Percentiles rank a stretch among this genome's conserved stretches.
phyloP scores from a whole-genome alignment of 2,797 vertebrate genomes.

The Macropodus opercularis region DNA sequence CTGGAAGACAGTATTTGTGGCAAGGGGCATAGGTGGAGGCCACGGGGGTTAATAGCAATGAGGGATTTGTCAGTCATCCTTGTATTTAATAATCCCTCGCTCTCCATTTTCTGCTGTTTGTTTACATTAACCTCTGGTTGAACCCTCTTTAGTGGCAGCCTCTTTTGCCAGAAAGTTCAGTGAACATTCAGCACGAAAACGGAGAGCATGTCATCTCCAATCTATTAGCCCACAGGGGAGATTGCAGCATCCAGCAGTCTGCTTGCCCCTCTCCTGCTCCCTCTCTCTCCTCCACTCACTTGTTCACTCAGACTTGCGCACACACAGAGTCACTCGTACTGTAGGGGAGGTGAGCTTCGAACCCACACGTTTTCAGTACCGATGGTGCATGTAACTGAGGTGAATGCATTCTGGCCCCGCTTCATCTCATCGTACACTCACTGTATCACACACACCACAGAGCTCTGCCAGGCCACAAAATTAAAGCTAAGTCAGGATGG shows the following conservation, averaged over 20 bases:
- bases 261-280: conserved; percentile 58
- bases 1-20: conserved; percentile 67
- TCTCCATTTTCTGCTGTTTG: conserved; percentile 93
- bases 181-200: conserved; percentile 90
- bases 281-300: conserved; percentile 20
- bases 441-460: conserved; percentile 70
- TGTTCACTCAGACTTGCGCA: conserved; percentile 37
- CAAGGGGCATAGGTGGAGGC: conserved; percentile 81
- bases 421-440: conserved; percentile 81
- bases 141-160: conserved; percentile 98
- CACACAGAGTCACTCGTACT: conserved; percentile 45
- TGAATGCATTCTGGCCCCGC: conserved; percentile 80
- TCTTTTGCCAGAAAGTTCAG: conserved; percentile 93
- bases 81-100: conserved; percentile 92
- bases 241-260: conserved; percentile 81
- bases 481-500: neutral
- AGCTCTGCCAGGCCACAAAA: conserved; percentile 15
- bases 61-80: conserved; percentile 92
- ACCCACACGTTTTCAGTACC: conserved; percentile 75
- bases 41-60: conserved; percentile 95
- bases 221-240: conserved; percentile 95
- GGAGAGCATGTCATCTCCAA: conserved; percentile 93
- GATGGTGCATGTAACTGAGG: conserved; percentile 83
- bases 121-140: conserved; percentile 98
- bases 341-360: conserved; percentile 70